Conservation (phyloP, 2,113 vertebrate genomes). For the human (Homo sapiens) region DNA sequence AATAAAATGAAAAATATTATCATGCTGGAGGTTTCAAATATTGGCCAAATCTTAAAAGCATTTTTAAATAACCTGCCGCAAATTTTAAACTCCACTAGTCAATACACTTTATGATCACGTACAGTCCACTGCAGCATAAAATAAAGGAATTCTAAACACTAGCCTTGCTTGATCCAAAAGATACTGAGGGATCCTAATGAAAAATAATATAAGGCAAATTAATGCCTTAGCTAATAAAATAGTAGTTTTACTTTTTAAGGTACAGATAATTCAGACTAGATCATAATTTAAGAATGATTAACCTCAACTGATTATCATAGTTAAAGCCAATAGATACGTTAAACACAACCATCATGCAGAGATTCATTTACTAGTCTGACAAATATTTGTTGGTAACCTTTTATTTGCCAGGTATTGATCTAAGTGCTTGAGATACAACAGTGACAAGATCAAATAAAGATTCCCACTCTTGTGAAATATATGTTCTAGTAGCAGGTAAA, state of each 20-base stretch:
- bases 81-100: constrained; percentile 3
- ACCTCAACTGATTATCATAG: background rate
- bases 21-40: background rate
- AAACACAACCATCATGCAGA: background rate
- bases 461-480: background rate
- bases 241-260: background rate
- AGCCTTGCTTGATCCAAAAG: background rate
- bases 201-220: background rate
- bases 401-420: background rate
- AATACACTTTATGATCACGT: background rate
- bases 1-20: constrained; percentile 25
- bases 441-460: background rate
- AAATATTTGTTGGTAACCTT: background rate
- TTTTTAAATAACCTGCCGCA: background rate
- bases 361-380: background rate
- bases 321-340: background rate
- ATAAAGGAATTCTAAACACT: background rate
- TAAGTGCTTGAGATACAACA: background rate
- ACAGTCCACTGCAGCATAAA: background rate
- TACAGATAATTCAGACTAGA: background rate
- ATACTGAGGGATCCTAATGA: background rate
- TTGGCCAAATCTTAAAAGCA: background rate
- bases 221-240: background rate
- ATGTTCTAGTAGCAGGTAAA: background rate
- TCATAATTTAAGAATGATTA: background rate